Evolutionary conservation across 2,113 vertebrate genomes (phyloP), one percentile per base, ranked within the genome.

Genomic region (Zosterops hypoxanthus): DNA sequence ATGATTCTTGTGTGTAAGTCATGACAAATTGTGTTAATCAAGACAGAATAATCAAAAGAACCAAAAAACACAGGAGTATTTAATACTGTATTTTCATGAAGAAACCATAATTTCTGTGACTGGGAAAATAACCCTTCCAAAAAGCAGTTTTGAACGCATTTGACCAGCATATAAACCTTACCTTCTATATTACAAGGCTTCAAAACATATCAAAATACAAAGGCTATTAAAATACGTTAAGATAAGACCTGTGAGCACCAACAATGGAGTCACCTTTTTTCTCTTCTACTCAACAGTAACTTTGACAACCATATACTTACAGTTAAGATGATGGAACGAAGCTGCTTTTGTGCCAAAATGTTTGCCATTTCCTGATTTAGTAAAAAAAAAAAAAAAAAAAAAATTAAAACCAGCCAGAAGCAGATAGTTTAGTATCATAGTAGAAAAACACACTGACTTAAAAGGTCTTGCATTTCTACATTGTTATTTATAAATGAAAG

Each of bases 261-360:
- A 79, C 89, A 77, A 42, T 23, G 6, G 34, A 61, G 19, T 57
- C 23, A 49, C 7, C 11, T 81, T 78, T 72, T 50, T 36, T 44
- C 33, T 64, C 44, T 33, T 31, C 33, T 70, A 70, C 12, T 46
- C 44, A 94, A 91, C 63, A 85, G 41, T 34, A 80, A 50, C 10
- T 19, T 65, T 69, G n/a, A 52, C 41, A 93, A 76, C 15, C 8
- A 46, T 15, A 19, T 84, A 99, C 99, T 99, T 98, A 99, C 99
- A 82, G 97, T 98, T 93, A 99, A 98, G 92, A 99, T 99, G 98
- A 99, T 99, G 95, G 98, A 98, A 34, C 99, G 99, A 90, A 99
- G 98, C 80, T 99, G 99, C 94, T 99, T 99, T 98, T 99, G 99
- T 71, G 99, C 99, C 86, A 99, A 97, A 95, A 99, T 99, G 68